Base-by-base conservation (phyloP, 1,140 invertebrate genomes). In the Phymastichus coffea region DNA sequence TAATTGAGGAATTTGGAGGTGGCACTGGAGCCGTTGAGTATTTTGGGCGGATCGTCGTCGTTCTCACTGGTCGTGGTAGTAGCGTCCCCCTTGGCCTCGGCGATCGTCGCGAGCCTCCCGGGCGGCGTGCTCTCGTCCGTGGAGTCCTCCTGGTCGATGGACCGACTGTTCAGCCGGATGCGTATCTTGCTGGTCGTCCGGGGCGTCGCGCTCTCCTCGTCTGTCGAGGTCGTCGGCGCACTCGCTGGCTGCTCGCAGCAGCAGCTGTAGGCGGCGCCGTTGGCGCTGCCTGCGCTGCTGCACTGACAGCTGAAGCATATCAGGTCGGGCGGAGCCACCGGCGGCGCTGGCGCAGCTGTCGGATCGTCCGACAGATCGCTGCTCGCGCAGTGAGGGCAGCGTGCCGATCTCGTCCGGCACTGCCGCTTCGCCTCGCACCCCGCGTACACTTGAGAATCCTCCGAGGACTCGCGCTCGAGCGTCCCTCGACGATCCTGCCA, bases 301-400 rank as follows among this genome's bases (percentile, higher is more conserved):
- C 49, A 74, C 28, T 74, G 71, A 28, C 76, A 77, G 20, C 70
- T 67, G 57, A 78, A 78, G 59, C 75, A 77, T 35, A 78, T 78
- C 8, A 77, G 64, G 58, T 77, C 74, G 30, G 68, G n/a, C n/a
- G n/a, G n/a, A n/a, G n/a, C n/a, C n/a, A n/a, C n/a, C n/a, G n/a
- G n/a, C n/a, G n/a, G n/a, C n/a, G n/a, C n/a, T n/a, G n/a, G n/a
- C n/a, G n/a, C n/a, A n/a, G n/a, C n/a, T n/a, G n/a, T n/a, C n/a
- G n/a, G 63, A 4, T 78, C 73, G 57, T 68, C 61, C 9, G 61
- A 65, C 47, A n/a, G n/a, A n/a, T 68, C 69, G 10, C 69, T 63
- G 17, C 69, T 57, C 25, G 75, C 67, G 43, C 74, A 76, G 43
- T 74, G 75, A 2, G 67, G 64, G 19, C 74, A 75, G 12, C 67